phyloP scores from a whole-genome alignment of 2,113 vertebrate genomes.

The Cairina moschata region DNA sequence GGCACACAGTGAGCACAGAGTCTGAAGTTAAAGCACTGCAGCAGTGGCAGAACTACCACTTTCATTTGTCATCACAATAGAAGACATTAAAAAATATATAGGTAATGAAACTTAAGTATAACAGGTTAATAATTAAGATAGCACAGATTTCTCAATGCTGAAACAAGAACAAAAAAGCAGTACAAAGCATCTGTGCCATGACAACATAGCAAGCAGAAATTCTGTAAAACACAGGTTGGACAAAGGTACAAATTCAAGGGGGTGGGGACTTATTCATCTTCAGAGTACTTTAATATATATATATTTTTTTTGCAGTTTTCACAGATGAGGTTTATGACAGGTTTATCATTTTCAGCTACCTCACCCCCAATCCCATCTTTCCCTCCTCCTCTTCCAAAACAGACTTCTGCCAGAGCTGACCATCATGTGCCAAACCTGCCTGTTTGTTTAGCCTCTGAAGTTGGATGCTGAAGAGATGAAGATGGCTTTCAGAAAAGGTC shows the following conservation, averaged over 20 bases:
- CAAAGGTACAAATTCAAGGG: not conserved
- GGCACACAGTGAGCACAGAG: not conserved
- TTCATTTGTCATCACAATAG: slow-evolving; percentile 34
- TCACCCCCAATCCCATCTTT: not conserved
- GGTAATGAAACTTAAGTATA: slow-evolving; percentile 25
- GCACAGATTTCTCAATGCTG: not conserved
- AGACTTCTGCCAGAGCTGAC: not conserved
- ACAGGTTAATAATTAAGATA: slow-evolving; percentile 56
- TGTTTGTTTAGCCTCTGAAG: not conserved
- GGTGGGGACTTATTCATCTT: not conserved
- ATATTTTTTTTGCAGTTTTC: not conserved
- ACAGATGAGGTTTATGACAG: not conserved
- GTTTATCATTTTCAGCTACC: not conserved
- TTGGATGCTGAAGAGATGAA: slow-evolving; percentile 2
- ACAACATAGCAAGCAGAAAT: not conserved
- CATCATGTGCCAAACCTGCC: not conserved
- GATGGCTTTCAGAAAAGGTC: slow-evolving; percentile 32
- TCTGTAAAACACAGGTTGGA: not conserved
- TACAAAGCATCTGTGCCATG: not conserved
- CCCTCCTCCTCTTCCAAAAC: not conserved
- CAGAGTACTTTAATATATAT: not conserved
- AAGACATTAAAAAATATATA: slow-evolving; percentile 33
- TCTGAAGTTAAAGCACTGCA: not conserved
- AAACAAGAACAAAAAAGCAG: slow-evolving; percentile 28
- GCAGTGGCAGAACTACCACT: slow-evolving; percentile 16